Base-by-base conservation (phyloP, 2,797 vertebrate genomes). In the Saguinus oedipus region DNA sequence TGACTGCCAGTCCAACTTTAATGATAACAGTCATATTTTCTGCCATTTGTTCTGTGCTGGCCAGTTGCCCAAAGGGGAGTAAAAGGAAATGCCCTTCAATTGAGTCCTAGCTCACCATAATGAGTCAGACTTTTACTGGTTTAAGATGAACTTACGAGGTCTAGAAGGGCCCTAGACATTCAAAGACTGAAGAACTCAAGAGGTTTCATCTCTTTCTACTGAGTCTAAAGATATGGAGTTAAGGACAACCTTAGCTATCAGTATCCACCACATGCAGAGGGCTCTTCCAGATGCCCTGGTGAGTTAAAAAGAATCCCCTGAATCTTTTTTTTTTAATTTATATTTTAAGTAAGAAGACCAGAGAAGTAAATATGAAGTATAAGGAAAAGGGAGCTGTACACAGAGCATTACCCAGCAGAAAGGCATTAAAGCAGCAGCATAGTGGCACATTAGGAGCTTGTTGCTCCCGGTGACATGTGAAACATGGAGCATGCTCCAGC, bases 241-340 rank as follows among this genome's bases (percentile, higher is more conserved):
- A 92, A 88, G 26, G 57, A 55, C 53, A 26, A 10, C 26, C 76
- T 59, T 74, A 76, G 12, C 81, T 59, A 19, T 89, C 61, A 80
- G 79, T 13, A 78, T 42, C 78, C 7, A 75, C 44, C 79, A 90
- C 2, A 14, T 88, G 5, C 61, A 91, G 8, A 76, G 39, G 24
- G 15, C 20, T 82, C 83, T 46, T 93, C 42, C n/a, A 79, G 42
- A 61, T 24, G 6, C 46, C 68, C 70, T 78, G 44, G 61, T 84
- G 24, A 84, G 72, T n/a, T 88, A n/a, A 93, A 75, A 97, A 92
- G 15, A 96, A 70, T 30, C 42, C 92, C 39, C 46, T 13, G 55
- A 87, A 61, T 90, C 24, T 78, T 95, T n/a, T 4, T 39, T 39
- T 59, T 57, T 93, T 78, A 86, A 89, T 46, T 70, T 75, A 61